Percentiles rank a stretch among this genome's conserved stretches.
Evolutionary conservation across 2,888 invertebrate species (phyloP).

Genomic region (Nemurella pictetii): DNA sequence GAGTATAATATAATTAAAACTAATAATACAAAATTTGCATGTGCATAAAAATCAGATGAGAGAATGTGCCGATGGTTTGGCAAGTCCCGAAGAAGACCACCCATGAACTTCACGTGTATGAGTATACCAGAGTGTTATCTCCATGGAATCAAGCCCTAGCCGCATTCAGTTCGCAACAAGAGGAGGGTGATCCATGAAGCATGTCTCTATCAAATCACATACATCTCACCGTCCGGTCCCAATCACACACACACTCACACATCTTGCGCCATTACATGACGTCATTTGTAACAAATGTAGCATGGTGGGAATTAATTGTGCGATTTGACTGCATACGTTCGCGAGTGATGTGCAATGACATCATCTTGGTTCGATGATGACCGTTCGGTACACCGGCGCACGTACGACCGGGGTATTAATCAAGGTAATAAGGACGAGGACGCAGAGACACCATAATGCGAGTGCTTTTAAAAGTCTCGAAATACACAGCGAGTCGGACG

Average conservation of each 20-base stretch:
- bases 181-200: background rate
- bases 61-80: background rate
- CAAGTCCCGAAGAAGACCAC: background rate
- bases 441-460: background rate
- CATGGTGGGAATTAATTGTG: background rate
- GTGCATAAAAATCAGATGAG: background rate
- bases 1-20: too few species aligned
- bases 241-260: background rate
- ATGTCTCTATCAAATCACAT: background rate
- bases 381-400: background rate
- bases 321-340: background rate
- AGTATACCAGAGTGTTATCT: background rate
- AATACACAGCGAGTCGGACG: background rate
- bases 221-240: background rate
- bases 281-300: background rate
- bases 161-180: background rate
- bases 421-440: background rate
- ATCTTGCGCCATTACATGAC: background rate
- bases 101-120: background rate
- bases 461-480: background rate
- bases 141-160: background rate
- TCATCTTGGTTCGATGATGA: background rate
- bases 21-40: too few species aligned
- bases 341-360: background rate
- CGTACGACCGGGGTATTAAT: background rate